These are phyloP conservation scores for Limnephilus lunatus DNA, from an alignment of 2,888 invertebrate genomes.

Conservation along the genomic window DNA sequence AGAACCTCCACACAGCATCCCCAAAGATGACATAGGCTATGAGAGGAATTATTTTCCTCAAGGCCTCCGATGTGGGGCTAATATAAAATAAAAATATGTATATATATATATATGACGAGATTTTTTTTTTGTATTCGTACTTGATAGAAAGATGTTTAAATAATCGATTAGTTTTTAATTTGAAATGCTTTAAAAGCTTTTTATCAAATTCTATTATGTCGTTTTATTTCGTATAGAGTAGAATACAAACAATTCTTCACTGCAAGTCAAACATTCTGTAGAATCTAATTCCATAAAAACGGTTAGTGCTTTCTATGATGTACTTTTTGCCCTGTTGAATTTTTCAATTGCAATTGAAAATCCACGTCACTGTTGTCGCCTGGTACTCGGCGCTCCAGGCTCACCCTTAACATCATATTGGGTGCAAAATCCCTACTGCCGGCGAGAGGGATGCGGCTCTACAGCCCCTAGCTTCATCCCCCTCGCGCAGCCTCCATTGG, in stretches of 20 bases:
- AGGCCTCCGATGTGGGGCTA: no score
- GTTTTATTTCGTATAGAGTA: neutral
- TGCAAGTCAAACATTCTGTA: neutral
- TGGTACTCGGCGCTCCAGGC: neutral
- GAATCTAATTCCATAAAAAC: neutral
- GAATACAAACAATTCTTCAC: neutral
- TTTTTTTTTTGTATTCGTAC: no score
- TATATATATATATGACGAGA: no score
- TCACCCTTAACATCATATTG: slow-evolving; percentile 25
- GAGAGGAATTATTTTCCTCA: no score
- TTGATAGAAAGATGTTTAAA: no score
- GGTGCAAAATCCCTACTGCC: slow-evolving; percentile 52
- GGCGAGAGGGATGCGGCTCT: slow-evolving; percentile 52
- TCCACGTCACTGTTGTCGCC: slow-evolving; percentile 4
- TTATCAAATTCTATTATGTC: neutral
- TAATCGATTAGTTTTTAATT: neutral
- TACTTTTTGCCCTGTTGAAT: neutral
- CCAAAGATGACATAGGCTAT: no score
- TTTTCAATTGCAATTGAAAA: slow-evolving; percentile 23
- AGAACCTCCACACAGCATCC: no score
- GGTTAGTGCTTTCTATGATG: neutral
- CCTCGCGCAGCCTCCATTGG: slow-evolving; percentile 63
- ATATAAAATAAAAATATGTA: no score
- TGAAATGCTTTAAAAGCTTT: neutral
- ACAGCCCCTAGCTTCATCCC: slow-evolving; percentile 47